phyloP scores from a whole-genome alignment of 2,113 vertebrate species.

The Callaeas wilsoni region DNA sequence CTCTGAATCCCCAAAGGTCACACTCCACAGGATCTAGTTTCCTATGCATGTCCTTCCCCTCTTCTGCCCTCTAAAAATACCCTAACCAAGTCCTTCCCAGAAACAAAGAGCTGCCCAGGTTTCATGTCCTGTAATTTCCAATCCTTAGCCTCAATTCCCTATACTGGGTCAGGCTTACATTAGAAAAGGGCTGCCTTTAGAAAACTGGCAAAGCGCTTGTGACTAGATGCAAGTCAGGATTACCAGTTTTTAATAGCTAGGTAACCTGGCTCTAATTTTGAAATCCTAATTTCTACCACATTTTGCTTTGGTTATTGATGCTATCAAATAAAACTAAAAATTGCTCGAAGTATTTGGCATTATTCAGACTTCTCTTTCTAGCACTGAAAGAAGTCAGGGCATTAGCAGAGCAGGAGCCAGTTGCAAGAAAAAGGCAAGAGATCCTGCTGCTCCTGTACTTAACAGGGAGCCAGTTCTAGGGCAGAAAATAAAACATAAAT shows the following conservation, averaged over 20 bases:
- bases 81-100: neutral
- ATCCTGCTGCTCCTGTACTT: neutral
- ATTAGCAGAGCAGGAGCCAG: neutral
- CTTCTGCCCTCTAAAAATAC: slow-evolving; percentile 11
- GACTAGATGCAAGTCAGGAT: neutral
- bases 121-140: neutral
- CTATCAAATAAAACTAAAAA: neutral
- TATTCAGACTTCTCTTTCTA: neutral
- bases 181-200: neutral
- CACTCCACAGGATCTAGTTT: neutral
- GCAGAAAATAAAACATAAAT: neutral
- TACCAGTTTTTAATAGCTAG: slow-evolving; percentile 2
- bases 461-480: neutral
- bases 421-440: slow-evolving; percentile 19
- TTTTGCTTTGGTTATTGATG: slow-evolving; percentile 16
- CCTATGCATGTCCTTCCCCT: neutral
- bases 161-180: neutral
- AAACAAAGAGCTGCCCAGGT: neutral
- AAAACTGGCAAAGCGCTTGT: neutral
- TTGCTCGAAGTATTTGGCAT: neutral
- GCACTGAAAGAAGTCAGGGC: neutral
- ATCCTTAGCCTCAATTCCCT: neutral
- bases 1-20: slow-evolving; percentile 1
- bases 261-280: neutral
- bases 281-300: slow-evolving; percentile 18